These are phyloP conservation scores for Rhabdophis nuchalis DNA, from an alignment of 2,797 vertebrate genomes.

Conservation along the genomic window DNA sequence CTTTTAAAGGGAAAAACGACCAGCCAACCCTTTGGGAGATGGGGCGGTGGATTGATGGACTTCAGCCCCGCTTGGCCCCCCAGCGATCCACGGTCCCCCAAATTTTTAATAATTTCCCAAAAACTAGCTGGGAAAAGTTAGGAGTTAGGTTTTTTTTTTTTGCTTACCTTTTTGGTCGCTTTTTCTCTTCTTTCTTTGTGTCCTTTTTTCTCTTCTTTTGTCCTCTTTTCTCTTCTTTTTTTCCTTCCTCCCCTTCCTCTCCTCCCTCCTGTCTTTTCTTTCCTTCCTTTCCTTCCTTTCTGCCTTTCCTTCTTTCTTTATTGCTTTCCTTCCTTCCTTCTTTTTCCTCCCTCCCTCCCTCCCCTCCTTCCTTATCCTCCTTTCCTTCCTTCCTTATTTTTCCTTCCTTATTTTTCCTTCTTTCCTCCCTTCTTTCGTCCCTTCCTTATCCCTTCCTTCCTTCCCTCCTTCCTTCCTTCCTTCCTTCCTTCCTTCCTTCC, in stretches of 20 bases:
- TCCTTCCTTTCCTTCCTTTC: not conserved
- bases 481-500: not conserved
- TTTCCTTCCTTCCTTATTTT: no score
- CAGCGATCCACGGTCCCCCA: not conserved
- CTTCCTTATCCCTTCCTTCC: no score
- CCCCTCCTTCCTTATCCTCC: no score
- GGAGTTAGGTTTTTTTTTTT: no score
- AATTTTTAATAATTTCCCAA: not conserved
- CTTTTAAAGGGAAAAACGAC: no score
- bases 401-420: not conserved
- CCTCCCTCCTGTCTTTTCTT: no score
- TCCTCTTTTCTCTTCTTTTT: not conserved
- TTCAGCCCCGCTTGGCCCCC: not conserved
- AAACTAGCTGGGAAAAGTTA: not conserved
- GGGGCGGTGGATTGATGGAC: not conserved
- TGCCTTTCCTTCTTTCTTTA: not conserved
- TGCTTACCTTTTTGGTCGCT: not conserved
- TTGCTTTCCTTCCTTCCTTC: no score
- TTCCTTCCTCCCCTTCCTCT: not conserved
- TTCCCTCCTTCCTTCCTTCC: not conserved
- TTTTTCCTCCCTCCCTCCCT: not conserved
- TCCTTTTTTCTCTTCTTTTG: not conserved
- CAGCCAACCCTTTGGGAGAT: not conserved
- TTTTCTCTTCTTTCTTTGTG: no score
- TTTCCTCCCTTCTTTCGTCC: not conserved